Evolutionary conservation across 2,888 invertebrate genomes (phyloP), one percentile per base, ranked within the genome.

Genomic region (Catonia carolina): DNA sequence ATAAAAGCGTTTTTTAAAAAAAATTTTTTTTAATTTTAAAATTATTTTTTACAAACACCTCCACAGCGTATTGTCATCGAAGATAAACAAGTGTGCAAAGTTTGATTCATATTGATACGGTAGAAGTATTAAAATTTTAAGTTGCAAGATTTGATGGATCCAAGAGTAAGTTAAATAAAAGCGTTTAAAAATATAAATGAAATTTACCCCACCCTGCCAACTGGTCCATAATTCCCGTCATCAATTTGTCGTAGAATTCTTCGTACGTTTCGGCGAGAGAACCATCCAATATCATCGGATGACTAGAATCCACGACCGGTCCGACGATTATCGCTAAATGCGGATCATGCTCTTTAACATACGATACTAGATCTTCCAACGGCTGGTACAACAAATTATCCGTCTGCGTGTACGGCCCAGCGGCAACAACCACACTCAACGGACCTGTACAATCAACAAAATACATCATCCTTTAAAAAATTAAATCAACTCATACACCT

Each of bases 281-380:
- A 58, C 80, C 78, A 57, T 82, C 79, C 37, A 70, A 74, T n/a
- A 87, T 75, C 56, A 79, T 75, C 12, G 78, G 72, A 70, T 88
- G 85, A 18, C 80, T 79, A 8, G 77, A 75, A 67, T 93, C 91
- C 53, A 94, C 70, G 70, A 94, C 89, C 0, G 95, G 94, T 0
- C 96, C 95, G 10, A 86, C 79, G 66, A 96, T 74, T 60, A 96
- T 79, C 36, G 89, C 78, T 17, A 93, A 74, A 70, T 95, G 85
- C 0, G 95, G 95, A 64, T 79, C 78, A 61, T 84, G 77, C 12
- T 80, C 75, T 55, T 73, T 74, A 0, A 91, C 80, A 67, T 84
- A 82, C 14, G 77, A 69, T 64, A 92, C 72, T 18, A 95, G 75
- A 67, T 92, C 90, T 65, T 83, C 81, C 35, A 95, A 73, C 0